Base-by-base conservation (phyloP, 2,888 invertebrate species). In the Rhamphomyia laevipes region DNA sequence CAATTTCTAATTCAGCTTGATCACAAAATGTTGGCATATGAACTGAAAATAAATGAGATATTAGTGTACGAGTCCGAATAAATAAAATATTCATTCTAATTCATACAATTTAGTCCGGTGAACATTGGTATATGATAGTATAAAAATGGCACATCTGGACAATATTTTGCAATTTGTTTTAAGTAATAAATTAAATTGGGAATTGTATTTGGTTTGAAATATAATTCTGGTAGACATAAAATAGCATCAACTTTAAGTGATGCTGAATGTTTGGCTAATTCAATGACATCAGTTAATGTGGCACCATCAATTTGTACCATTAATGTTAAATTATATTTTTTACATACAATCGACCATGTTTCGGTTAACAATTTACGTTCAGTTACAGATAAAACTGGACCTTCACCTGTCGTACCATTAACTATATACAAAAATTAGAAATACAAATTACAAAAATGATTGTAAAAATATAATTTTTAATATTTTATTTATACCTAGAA, bases 71-170 rank as follows among this genome's bases (percentile, higher is more conserved):
- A 45, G 31, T 16, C 16, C 10, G 12, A 16, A 3, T 16, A 35
- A 38, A 21, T 16, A 31, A 5, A n/a, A 47, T 23, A 41, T 15
- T n/a, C 16, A 41, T 45, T n/a, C 21, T 18, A 33, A 16, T 46
- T n/a, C 81, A 79, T 73, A 89, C 89, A 71, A 55, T 81, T 77
- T 21, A 89, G 81, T 51, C 78, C 78, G 38, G 81, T 82, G 66
- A 82, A 77, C 52, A 71, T 72, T 1, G 90, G 89, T 57, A 88
- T 84, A 61, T 91, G 89, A 62, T 91, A 91, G 63, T 90, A 89
- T 27, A 88, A 73, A 41, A 91, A 75, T 0, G 91, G 90, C 1
- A 82, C 77, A 7, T 78, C 79, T 0, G 85, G 83, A 1, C 88
- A 89, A 1, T 82, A 80, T 15, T 74, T 71, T 0, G 82, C 77